Base-by-base conservation (phyloP, 37 sponge, comb jelly and placozoan genomes). In the Cliona cf. orientalis region DNA sequence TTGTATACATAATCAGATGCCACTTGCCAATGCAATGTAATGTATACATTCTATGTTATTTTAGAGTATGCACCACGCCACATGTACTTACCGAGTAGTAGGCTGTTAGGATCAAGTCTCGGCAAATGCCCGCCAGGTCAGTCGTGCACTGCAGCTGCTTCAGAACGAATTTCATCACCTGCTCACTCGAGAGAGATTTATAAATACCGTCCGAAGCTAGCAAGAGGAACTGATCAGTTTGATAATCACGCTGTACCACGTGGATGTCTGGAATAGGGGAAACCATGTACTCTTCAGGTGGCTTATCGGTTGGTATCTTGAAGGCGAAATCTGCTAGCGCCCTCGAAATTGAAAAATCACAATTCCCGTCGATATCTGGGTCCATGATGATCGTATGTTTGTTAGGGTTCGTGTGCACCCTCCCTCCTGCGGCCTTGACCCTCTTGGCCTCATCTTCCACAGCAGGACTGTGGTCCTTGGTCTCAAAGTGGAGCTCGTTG, bases 161-260 rank as follows among this genome's bases (percentile, higher is more conserved):
- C 26, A 42, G 76, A 7, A 75, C 60, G 38, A 75, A 75, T 37
- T 28, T 2, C n/a, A 75, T 60, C 7, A 55, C 76, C 26, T 75
- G 43, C 28, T 31, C 3, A 56, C 42, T 59, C 1, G 60, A 39
- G 43, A 75, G 14, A 1, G 76, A 55, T 28, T 58, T 75, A 25
- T 59, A 75, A 23, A 75, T 35, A 0, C 76, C 76, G 42, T 75
- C 76, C 7, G 76, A 75, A 1, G 61, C 76, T n/a, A 75, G 42
- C 34, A 75, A 1, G 17, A 75, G 60, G 42, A 75, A 75, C 34
- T 75, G 42, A 37, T 75, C 76, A 1, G 60, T 58, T 33, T 36
- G 38, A 31, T 31, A 32, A 38, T 75, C 43, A 3, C 76, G 59
- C 2, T 37, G 7, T 1, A 75, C 9, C 33, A 53, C 60, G 5